Conservation (phyloP, 2,888 invertebrate genomes). For the Diplazon laetatorius region DNA sequence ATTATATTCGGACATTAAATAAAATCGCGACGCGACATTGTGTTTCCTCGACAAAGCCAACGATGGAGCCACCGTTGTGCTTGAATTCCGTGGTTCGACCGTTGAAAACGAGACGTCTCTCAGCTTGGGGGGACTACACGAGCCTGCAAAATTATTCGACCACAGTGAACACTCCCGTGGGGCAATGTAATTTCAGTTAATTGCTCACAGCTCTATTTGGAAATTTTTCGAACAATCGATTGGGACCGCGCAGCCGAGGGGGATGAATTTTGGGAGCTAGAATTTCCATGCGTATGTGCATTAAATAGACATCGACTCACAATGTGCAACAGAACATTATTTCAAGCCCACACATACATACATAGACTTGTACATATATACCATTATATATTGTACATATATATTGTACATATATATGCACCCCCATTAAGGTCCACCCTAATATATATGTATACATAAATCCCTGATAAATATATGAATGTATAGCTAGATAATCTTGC, state of each 20-base stretch:
- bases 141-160: conserved; percentile 7
- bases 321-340: too few relatives aligned
- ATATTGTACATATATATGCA: too few relatives aligned
- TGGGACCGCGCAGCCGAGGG: not conserved
- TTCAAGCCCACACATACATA: too few relatives aligned
- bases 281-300: not conserved
- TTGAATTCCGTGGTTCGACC: too few relatives aligned
- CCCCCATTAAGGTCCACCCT: too few relatives aligned
- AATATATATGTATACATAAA: not conserved
- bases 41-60: not conserved
- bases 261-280: not conserved
- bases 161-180: not conserved
- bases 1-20: not conserved
- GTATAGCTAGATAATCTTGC: not conserved
- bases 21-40: not conserved
- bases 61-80: conserved; percentile 26
- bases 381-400: too few relatives aligned
- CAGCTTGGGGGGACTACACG: not conserved
- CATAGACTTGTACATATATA: too few relatives aligned
- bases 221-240: conserved; percentile 19
- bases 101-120: too few relatives aligned
- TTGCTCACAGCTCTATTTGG: conserved; percentile 13
- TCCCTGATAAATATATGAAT: not conserved
- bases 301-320: not conserved
- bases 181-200: conserved; percentile 26